Percentiles rank a stretch among this genome's conserved stretches.
Conservation (phyloP, 2,888 invertebrate genomes). For the Drosophila barbarae region DNA sequence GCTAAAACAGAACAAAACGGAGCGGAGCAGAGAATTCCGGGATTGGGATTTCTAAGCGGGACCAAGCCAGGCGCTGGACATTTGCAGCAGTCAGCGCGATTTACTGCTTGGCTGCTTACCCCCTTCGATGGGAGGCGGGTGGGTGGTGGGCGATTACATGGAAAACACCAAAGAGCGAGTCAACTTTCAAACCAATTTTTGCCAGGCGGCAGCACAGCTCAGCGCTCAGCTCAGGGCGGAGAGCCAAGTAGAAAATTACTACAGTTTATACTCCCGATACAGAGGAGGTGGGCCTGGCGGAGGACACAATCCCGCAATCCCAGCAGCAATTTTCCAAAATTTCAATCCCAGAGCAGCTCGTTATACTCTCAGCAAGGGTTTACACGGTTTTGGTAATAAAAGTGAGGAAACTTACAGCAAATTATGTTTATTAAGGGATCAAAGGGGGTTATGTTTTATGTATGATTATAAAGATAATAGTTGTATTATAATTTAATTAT, state of each 20-base stretch:
- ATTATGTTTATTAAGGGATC: background rate
- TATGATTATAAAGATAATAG: background rate
- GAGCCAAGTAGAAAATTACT: slow-evolving; percentile 58
- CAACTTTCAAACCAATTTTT: slow-evolving; percentile 57
- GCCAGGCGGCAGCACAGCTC: slow-evolving; percentile 44
- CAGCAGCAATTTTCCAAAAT: slow-evolving; percentile 74
- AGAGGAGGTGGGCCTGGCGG: slow-evolving; percentile 5
- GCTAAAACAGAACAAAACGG: slow-evolving; percentile 33
- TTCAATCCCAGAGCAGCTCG: slow-evolving; percentile 61
- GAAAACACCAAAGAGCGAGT: slow-evolving; percentile 44
- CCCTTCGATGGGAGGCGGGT: slow-evolving; percentile 11
- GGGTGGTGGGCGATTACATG: slow-evolving; percentile 52
- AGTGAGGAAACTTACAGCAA: background rate
- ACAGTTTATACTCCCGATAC: slow-evolving; percentile 41
- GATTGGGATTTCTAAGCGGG: slow-evolving; percentile 45
- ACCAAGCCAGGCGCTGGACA: slow-evolving; percentile 25
- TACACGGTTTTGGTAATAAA: background rate
- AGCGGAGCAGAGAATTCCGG: slow-evolving; percentile 35
- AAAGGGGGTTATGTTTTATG: background rate
- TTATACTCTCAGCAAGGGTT: slow-evolving; percentile 18
- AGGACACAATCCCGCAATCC: slow-evolving; percentile 67
- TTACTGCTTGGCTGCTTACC: slow-evolving; percentile 66
- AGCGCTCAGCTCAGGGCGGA: slow-evolving; percentile 27
- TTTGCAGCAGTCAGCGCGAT: slow-evolving; percentile 61
- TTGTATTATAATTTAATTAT: background rate